Conservation (phyloP, 2,113 vertebrate genomes). For the Carollia perspicillata region DNA sequence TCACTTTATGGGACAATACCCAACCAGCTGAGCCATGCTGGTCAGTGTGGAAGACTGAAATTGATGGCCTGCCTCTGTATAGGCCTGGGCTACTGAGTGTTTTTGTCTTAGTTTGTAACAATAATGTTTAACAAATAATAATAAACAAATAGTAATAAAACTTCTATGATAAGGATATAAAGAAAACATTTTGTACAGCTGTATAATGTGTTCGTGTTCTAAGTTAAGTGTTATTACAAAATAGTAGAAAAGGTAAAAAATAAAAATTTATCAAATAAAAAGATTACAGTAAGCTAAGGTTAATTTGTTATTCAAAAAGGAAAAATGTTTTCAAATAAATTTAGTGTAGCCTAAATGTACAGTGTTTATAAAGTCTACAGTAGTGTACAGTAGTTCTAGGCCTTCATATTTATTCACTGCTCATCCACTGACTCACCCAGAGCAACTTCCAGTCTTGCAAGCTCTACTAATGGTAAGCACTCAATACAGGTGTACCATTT, state of each 20-base stretch:
- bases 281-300: not conserved
- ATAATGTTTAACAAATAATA: not conserved
- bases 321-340: not conserved
- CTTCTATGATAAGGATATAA: not conserved
- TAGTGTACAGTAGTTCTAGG: not conserved
- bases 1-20: no score
- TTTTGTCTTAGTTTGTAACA: not conserved
- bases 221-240: not conserved
- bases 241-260: not conserved
- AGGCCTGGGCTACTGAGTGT: not conserved
- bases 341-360: not conserved
- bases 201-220: not conserved
- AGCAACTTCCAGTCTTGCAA: not conserved
- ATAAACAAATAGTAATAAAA: not conserved
- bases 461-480: not conserved
- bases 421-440: not conserved
- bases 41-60: not conserved
- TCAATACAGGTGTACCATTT: not conserved
- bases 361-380: not conserved
- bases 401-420: not conserved
- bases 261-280: not conserved
- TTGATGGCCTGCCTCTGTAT: not conserved
- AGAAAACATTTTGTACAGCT: not conserved
- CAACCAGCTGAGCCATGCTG: no score
- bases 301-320: not conserved